Conservation (phyloP, 2,888 invertebrate species). For the Notodonta dromedarius region DNA sequence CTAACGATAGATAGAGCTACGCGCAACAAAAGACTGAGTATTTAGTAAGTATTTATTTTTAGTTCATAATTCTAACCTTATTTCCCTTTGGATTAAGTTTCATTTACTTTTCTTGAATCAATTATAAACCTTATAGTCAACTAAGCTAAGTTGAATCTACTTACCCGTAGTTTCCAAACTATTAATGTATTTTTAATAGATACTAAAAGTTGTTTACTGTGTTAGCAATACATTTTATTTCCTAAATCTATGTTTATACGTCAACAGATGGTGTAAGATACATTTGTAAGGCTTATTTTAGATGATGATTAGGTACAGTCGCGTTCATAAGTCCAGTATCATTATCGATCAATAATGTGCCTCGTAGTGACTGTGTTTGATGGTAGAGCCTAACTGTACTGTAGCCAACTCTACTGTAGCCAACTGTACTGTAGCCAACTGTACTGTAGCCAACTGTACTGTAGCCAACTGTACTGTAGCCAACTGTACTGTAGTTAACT, state of each 20-base stretch:
- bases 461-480: no score
- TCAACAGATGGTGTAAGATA: neutral
- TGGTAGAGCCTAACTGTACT: no score
- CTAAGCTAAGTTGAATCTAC: neutral
- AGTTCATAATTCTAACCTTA: slow-evolving; percentile 6
- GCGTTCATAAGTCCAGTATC: no score
- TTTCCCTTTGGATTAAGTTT: slow-evolving; percentile 3
- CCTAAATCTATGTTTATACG: neutral
- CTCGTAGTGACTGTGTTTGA: no score
- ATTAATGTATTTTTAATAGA: no score
- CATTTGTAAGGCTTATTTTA: neutral
- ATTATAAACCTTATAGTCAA: neutral
- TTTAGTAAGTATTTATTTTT: slow-evolving; percentile 35
- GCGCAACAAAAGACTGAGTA: slow-evolving; percentile 51
- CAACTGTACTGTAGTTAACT: no score
- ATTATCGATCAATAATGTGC: no score
- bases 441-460: no score
- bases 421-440: no score
- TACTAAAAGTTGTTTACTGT: neutral
- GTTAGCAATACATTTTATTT: slow-evolving; percentile 1
- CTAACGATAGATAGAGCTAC: slow-evolving; percentile 60
- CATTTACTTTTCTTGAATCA: neutral
- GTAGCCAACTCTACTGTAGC: no score
- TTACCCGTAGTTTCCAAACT: neutral
- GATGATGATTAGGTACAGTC: neutral